Conservation (phyloP, 2,797 vertebrate species). For the Acrossocheilus fasciatus region DNA sequence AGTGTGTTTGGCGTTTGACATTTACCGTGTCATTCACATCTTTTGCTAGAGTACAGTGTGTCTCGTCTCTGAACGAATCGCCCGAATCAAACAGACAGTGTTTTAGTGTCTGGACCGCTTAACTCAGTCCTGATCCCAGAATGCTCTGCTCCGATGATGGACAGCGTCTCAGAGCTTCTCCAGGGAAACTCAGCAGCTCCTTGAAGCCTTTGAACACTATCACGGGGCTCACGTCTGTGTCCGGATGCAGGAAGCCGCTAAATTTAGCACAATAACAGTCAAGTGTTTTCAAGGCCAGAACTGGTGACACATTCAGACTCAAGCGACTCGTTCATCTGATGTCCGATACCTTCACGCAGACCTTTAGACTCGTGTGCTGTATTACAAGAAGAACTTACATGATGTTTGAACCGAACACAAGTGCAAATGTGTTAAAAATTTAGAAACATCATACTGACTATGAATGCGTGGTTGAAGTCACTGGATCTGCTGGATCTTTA, state of each 20-base stretch:
- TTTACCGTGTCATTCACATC: too few species aligned
- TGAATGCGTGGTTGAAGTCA: neutral
- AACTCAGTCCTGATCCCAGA: neutral
- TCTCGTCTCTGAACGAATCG: too few species aligned
- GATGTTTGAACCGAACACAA: neutral
- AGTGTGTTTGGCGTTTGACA: too few species aligned
- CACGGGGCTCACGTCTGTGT: neutral
- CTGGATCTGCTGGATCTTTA: neutral
- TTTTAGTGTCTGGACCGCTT: neutral
- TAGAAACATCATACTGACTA: neutral
- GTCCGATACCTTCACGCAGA: neutral
- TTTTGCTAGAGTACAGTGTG: too few species aligned
- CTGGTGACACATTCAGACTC: neutral
- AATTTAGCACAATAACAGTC: slow-evolving; percentile 22
- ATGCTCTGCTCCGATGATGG: neutral
- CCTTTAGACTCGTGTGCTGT: neutral
- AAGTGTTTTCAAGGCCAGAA: neutral
- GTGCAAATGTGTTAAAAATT: neutral
- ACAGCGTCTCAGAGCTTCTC: neutral
- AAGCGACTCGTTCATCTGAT: neutral
- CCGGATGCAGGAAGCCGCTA: slow-evolving; percentile 11
- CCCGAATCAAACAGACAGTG: too few species aligned
- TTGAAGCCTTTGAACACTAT: neutral
- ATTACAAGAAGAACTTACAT: neutral
- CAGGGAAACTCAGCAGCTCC: neutral